A percentile compares a stretch with the other conserved stretches of the same genome.
These are phyloP conservation scores for Trinorchestia longiramus DNA, from an alignment of 1,140 invertebrate species.

Conservation along the genomic window DNA sequence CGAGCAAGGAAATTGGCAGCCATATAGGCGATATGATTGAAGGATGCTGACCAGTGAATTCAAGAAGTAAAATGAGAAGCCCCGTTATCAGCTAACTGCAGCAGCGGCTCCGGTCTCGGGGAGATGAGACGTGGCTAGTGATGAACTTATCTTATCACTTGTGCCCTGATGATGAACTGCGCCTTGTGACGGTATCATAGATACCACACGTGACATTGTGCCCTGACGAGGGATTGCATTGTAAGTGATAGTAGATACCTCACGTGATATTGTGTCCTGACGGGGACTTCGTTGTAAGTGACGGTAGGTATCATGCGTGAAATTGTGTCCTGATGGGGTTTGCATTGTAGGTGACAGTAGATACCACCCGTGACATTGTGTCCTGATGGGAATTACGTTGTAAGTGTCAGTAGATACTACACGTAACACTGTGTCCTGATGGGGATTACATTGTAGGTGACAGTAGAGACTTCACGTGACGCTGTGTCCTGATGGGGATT, in stretches of 20 bases:
- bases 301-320: background rate
- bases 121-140: background rate
- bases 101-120: too few species aligned
- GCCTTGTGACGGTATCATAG: too few species aligned
- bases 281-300: background rate
- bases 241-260: background rate
- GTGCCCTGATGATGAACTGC: background rate
- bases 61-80: background rate
- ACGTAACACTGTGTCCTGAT: too few species aligned
- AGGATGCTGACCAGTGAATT: background rate
- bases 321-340: background rate
- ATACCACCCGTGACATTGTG: too few species aligned
- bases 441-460: too few species aligned
- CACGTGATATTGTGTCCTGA: background rate
- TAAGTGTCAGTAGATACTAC: too few species aligned
- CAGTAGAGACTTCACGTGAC: too few species aligned
- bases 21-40: background rate
- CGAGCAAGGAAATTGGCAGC: background rate
- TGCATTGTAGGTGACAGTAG: too few species aligned
- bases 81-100: background rate
- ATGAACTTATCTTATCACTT: background rate
- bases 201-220: too few species aligned
- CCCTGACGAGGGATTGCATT: background rate
- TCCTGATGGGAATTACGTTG: too few species aligned
- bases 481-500: too few species aligned